phyloP scores from a whole-genome alignment of 2,797 vertebrate genomes.

The Mormyrops attenuatus region DNA sequence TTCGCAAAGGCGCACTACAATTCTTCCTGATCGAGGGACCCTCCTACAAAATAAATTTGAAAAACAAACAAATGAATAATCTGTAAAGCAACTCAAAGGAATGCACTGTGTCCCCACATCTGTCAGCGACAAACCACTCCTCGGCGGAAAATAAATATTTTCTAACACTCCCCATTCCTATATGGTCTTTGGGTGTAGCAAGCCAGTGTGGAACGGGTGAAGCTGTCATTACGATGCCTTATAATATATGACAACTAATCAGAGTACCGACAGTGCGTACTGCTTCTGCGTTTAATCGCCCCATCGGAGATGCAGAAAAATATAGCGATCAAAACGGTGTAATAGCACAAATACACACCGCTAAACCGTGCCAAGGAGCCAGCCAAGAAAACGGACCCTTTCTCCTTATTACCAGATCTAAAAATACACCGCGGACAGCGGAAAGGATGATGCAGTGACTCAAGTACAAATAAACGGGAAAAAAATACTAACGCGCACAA shows the following conservation, averaged over 20 bases:
- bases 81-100: background rate
- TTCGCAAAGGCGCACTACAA: background rate
- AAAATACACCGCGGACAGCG: conserved; percentile 3
- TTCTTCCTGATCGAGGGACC: background rate
- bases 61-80: background rate
- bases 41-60: background rate
- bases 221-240: background rate
- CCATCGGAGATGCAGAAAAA: background rate
- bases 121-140: conserved; percentile 9
- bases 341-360: background rate
- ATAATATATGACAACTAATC: conserved; percentile 4
- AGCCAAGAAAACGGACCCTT: background rate
- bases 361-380: background rate
- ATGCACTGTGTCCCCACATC: background rate
- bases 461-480: background rate
- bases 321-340: background rate
- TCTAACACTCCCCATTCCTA: conserved; percentile 19
- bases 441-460: background rate
- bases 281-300: background rate
- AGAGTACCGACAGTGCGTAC: background rate
- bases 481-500: background rate
- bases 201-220: background rate
- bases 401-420: conserved; percentile 5
- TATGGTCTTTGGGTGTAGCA: conserved; percentile 27
- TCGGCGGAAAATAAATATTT: conserved; percentile 20